A percentile compares a stretch with the other conserved stretches of the same genome.
Conservation (phyloP, 2,113 vertebrate genomes). For the Pampusana beccarii region DNA sequence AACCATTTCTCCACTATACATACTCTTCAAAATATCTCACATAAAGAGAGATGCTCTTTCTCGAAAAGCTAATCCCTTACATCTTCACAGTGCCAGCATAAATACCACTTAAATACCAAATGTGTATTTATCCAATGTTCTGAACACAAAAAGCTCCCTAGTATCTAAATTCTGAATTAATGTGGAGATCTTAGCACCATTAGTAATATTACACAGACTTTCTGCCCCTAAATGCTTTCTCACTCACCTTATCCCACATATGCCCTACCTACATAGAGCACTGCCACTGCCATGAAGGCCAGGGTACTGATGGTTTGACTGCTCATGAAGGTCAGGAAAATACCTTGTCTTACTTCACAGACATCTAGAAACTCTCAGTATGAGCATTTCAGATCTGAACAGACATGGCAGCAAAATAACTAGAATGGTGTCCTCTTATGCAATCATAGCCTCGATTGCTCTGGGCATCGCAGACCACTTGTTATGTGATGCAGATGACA, state of each 20-base stretch:
- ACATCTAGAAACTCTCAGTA: background rate
- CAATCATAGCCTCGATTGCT: background rate
- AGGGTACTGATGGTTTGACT: background rate
- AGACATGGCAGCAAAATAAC: background rate
- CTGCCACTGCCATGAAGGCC: background rate
- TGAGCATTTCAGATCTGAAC: background rate
- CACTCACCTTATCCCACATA: background rate
- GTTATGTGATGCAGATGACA: background rate
- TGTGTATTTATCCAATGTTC: rapidly evolving
- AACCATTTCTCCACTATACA: background rate
- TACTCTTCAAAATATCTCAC: background rate
- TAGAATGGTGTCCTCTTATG: background rate
- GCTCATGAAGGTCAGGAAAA: background rate
- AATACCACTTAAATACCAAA: background rate
- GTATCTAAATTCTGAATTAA: background rate
- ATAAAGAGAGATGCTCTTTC: background rate
- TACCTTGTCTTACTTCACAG: background rate
- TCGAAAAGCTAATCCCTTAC: background rate
- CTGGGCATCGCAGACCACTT: background rate
- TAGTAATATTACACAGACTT: background rate
- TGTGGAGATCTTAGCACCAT: background rate
- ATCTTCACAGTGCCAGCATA: background rate
- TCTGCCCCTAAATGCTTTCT: background rate
- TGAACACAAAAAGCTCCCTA: background rate
- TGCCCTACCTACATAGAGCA: background rate